phyloP scores from a whole-genome alignment of 2,113 vertebrate species.

The Prunella himalayana region DNA sequence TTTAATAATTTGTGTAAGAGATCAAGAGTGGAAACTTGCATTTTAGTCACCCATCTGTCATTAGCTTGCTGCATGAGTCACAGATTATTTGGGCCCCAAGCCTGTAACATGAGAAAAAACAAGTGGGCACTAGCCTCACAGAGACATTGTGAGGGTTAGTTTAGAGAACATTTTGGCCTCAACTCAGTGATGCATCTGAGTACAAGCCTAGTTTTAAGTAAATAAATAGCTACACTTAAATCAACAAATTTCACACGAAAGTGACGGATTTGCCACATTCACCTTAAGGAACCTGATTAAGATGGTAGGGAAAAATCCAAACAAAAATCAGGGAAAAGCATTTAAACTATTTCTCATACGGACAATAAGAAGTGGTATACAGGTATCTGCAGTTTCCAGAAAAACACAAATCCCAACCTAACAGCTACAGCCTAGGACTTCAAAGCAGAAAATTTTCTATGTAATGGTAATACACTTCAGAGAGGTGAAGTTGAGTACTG shows the following conservation, averaged over 20 bases:
- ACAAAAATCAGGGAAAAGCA: not conserved
- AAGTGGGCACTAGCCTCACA: not conserved
- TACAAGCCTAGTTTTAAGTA: not conserved
- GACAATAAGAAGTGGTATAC: not conserved
- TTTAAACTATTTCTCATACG: not conserved
- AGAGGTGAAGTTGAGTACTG: not conserved
- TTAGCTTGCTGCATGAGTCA: not conserved
- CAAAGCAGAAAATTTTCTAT: not conserved
- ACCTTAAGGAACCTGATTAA: not conserved
- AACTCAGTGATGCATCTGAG: not conserved
- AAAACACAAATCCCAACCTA: not conserved
- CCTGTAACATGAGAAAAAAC: not conserved
- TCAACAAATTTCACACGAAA: not conserved
- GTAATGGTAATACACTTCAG: not conserved
- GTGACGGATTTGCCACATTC: not conserved
- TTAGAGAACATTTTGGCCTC: not conserved
- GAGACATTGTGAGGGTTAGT: not conserved
- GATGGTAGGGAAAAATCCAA: not conserved
- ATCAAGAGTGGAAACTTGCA: not conserved
- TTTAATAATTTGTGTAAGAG: not conserved
- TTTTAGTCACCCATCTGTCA: not conserved
- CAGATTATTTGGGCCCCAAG: not conserved
- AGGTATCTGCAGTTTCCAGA: not conserved
- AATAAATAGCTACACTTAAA: conserved; percentile 1
- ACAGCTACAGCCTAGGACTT: not conserved